Percentiles rank a stretch among this genome's conserved stretches.
Evolutionary conservation across 2,113 vertebrate species (phyloP).

Genomic region (Naja naja): DNA sequence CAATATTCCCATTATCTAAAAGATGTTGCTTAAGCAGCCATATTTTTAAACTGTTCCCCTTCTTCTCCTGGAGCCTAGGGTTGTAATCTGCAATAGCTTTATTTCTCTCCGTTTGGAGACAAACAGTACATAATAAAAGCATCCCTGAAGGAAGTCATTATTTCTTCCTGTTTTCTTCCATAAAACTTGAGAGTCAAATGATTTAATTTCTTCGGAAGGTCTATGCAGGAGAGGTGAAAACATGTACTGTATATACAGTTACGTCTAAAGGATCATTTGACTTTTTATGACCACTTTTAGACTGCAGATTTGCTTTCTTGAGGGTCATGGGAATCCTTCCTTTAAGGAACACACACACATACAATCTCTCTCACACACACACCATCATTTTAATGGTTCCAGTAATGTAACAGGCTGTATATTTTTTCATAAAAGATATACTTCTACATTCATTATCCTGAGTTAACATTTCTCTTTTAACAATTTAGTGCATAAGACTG

Average conservation of each 20-base stretch:
- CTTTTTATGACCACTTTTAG: not conserved
- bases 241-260: not conserved
- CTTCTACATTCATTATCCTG: too few relatives aligned
- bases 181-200: not conserved
- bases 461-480: not conserved
- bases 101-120: not conserved
- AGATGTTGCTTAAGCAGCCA: not conserved
- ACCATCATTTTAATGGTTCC: not conserved
- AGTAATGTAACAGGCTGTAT: not conserved
- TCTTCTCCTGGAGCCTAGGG: not conserved
- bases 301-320: not conserved
- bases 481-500: not conserved
- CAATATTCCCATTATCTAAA: not conserved
- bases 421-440: too few relatives aligned
- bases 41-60: not conserved
- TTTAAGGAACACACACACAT: not conserved
- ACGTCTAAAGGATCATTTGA: not conserved
- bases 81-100: not conserved
- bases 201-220: not conserved
- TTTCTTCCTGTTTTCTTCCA: not conserved
- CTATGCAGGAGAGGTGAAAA: not conserved
- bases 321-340: not conserved
- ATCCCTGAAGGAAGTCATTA: not conserved
- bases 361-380: too few relatives aligned
- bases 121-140: not conserved